A percentile compares a stretch with the other conserved stretches of the same genome.
Evolutionary conservation across 2,113 vertebrate genomes (phyloP).

Genomic region (Rallus limicola): DNA sequence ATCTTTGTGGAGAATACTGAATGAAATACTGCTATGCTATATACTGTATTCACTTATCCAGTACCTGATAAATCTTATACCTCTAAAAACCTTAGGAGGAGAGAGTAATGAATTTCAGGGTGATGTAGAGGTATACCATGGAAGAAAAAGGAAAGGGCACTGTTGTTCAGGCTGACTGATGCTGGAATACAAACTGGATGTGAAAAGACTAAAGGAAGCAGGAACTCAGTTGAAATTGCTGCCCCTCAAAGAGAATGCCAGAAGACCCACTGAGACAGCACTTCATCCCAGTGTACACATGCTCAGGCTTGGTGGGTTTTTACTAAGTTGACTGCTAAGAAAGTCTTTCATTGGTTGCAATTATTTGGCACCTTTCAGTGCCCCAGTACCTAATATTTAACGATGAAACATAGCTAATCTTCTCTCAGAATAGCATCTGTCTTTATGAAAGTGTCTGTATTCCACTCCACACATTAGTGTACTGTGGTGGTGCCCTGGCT

Average conservation of each 20-base stretch:
- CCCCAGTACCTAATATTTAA: not conserved
- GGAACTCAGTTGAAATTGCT: not conserved
- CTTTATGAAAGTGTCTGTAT: not conserved
- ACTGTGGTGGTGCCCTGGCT: not conserved
- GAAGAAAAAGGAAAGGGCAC: conserved; percentile 39
- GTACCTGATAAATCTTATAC: not conserved
- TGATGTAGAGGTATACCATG: not conserved
- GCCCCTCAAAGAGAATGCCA: not conserved
- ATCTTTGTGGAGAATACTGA: not conserved
- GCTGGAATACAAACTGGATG: not conserved
- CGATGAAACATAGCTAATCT: not conserved
- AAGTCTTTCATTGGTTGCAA: not conserved
- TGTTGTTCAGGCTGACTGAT: conserved; percentile 31
- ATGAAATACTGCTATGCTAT: not conserved
- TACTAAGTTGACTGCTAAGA: not conserved
- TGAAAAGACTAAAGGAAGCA: conserved; percentile 16
- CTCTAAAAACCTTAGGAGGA: conserved; percentile 8
- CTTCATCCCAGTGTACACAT: not conserved
- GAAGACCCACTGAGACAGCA: not conserved
- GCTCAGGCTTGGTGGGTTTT: not conserved
- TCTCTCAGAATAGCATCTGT: not conserved
- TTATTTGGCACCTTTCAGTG: not conserved
- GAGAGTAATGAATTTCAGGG: conserved; percentile 27
- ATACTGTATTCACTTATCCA: not conserved
- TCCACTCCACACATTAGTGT: not conserved